phyloP scores from a whole-genome alignment of 1,140 invertebrate species.

The Vanessa tameamea region DNA sequence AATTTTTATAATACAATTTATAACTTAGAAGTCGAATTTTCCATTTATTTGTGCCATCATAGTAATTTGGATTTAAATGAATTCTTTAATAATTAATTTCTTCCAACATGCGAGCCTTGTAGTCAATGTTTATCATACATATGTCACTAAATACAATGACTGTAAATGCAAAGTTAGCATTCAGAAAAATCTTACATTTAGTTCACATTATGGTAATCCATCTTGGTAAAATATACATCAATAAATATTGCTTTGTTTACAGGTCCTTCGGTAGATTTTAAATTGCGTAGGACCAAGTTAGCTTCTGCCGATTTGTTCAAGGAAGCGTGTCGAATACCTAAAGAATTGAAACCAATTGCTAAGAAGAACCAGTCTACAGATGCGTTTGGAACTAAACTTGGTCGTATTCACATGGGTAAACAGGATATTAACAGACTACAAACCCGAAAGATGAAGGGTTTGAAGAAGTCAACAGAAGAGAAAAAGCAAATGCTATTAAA shows the following conservation, averaged over 20 bases:
- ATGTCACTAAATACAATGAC: no score
- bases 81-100: no score
- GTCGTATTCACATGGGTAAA: conserved; percentile 94
- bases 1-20: no score
- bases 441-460: conserved; percentile 96
- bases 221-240: no score
- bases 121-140: no score
- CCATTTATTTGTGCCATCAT: no score
- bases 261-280: conserved; percentile 94
- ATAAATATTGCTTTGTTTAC: neutral
- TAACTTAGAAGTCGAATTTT: no score
- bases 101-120: no score
- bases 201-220: no score
- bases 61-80: no score
- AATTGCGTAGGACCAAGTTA: conserved; percentile 91
- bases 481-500: conserved; percentile 83
- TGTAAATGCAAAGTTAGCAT: neutral
- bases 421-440: conserved; percentile 94
- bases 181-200: no score
- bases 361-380: conserved; percentile 96
- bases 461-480: conserved; percentile 88
- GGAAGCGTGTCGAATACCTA: conserved; percentile 91
- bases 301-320: conserved; percentile 96
- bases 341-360: conserved; percentile 89
- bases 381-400: conserved; percentile 93